These are phyloP conservation scores for Drosophila albomicans DNA, from an alignment of 1,140 invertebrate species.

Conservation along the genomic window DNA sequence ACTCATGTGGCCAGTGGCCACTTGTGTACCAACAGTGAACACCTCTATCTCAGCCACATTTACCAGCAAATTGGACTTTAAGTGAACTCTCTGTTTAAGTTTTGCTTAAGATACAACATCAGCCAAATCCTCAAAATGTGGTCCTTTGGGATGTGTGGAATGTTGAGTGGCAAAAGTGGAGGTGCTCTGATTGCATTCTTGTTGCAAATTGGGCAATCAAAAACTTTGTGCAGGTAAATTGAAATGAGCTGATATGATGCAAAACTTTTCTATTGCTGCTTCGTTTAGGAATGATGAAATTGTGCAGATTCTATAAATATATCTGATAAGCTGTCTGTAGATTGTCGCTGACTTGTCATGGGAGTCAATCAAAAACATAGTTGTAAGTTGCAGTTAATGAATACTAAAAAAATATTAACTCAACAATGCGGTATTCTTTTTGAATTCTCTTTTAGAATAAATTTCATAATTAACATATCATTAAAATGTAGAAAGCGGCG, in stretches of 20 bases:
- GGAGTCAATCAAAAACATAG: constrained; percentile 16
- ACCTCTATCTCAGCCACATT: constrained; percentile 1
- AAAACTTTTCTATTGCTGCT: constrained; percentile 12
- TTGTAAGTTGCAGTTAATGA: not conserved
- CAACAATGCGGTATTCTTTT: not conserved
- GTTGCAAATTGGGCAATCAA: constrained; percentile 63
- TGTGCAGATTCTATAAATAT: constrained; percentile 1
- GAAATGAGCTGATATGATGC: constrained; percentile 36
- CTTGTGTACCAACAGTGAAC: not conserved
- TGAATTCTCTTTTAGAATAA: not conserved
- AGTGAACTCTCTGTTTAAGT: constrained; percentile 44
- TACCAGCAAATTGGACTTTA: constrained; percentile 40
- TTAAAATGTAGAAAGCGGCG: too few species aligned
- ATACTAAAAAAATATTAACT: not conserved
- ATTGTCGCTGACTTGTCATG: not conserved
- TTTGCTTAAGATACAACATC: constrained; percentile 28
- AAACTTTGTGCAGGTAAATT: constrained; percentile 61
- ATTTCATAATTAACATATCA: not conserved
- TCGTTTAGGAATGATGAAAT: not conserved
- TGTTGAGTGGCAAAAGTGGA: not conserved
- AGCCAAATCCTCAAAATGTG: constrained; percentile 5
- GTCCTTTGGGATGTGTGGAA: not conserved
- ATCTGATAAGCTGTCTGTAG: constrained; percentile 14
- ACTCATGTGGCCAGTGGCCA: constrained; percentile 27
- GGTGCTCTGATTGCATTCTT: constrained; percentile 34